A percentile compares a stretch with the other conserved stretches of the same genome.
Evolutionary conservation across 2,797 vertebrate species (phyloP).

Genomic region (Sebastes aleutianus): DNA sequence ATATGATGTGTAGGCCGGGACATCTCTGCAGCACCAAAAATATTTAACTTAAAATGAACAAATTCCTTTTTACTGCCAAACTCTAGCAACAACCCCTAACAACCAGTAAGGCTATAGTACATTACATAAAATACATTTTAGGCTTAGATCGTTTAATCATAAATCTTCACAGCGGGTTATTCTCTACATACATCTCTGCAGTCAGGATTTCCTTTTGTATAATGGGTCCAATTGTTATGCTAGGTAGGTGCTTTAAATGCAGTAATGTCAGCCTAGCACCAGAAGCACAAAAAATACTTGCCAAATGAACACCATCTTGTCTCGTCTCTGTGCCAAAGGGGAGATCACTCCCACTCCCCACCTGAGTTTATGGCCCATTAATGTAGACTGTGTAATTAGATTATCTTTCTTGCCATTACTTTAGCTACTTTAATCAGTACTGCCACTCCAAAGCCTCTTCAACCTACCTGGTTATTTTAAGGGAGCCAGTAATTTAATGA

Average conservation of each 20-base stretch:
- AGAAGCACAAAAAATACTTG: not conserved
- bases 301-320: slow-evolving; percentile 30
- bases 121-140: not conserved
- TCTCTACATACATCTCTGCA: not conserved
- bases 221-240: not conserved
- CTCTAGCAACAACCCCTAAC: not conserved
- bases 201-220: not conserved
- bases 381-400: slow-evolving; percentile 49
- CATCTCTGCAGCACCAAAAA: not conserved
- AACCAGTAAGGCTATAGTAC: too few relatives aligned
- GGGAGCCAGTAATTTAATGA: slow-evolving; percentile 32
- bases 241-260: not conserved
- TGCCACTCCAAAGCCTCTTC: slow-evolving; percentile 23
- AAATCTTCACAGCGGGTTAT: not conserved
- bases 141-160: not conserved
- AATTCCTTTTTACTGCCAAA: not conserved
- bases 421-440: slow-evolving; percentile 53
- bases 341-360: slow-evolving; percentile 5
- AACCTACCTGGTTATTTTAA: slow-evolving; percentile 32
- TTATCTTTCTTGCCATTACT: slow-evolving; percentile 51
- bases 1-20: not conserved
- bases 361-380: slow-evolving; percentile 50
- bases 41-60: not conserved
- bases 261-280: not conserved
- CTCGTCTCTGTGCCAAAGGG: slow-evolving; percentile 25